Evolutionary conservation across 2,113 vertebrate genomes (phyloP), one percentile per base, ranked within the genome.

Genomic region (Nothoprocta perdicaria): DNA sequence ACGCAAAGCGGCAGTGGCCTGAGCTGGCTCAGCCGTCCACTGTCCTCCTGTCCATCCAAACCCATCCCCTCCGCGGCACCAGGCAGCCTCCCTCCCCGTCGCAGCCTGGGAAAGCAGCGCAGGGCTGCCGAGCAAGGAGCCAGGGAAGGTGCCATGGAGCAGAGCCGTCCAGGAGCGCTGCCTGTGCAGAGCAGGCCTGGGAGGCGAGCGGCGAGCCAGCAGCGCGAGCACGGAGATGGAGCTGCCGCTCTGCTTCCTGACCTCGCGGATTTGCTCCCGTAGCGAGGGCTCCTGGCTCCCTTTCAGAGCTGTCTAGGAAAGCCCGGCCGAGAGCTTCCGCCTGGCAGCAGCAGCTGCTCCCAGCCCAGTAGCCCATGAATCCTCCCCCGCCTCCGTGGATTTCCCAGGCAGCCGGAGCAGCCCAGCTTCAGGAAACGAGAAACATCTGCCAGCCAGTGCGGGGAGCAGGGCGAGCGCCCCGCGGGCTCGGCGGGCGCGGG

Each of bases 241-340:
- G 88, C 92, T 94, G 92, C 88, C 57, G 74, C 91, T 86, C 8
- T 18, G 43, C 82, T 94, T 92, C 94, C 92, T 93, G 92, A 92
- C 86, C 92, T 95, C 17, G 2, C 73, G 67, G 92, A 94, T 93
- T 82, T 77, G 92, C 84, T 95, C 79, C 95, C 17, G 41, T 40
- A 90, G 86, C 0, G 1, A 90, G 86, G 95, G 84, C 89, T 95
- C 75, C 89, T 96, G 96, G 96, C 95, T 92, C 60, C 79, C 3
- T 0, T 85, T 93, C 96, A 95, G 79, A 95, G 89, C 93, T 95
- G 86, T 96, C 94, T 92, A 96, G 93, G 95, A 96, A 95, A 96
- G 89, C 85, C 83, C 90, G 3, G 0, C 81, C 1, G 31, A 94
- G 63, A 38, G 63, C 84, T 90, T 95, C 95, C 45, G 63, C 88